phyloP scores from a whole-genome alignment of 2,888 invertebrate species.

The Timandra comae region DNA sequence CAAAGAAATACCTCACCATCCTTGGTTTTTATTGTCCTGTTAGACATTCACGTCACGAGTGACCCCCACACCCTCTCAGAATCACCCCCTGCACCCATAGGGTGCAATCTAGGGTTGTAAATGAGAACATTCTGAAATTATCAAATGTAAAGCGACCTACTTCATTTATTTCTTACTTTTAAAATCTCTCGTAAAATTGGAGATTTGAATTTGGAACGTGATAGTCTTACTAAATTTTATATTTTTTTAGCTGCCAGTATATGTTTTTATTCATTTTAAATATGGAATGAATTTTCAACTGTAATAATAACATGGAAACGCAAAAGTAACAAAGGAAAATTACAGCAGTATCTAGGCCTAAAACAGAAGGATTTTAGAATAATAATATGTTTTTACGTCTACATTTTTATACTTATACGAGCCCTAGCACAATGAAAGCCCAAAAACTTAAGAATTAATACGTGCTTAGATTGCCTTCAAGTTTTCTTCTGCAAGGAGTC shows the following conservation, averaged over 20 bases:
- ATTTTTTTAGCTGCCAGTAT: neutral
- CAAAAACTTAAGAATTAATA: conserved; percentile 69
- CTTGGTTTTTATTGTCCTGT: conserved; percentile 52
- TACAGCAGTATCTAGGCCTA: too few relatives aligned
- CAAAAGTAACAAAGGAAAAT: too few relatives aligned
- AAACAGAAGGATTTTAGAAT: too few relatives aligned
- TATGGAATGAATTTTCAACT: too few relatives aligned
- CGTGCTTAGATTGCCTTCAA: conserved; percentile 57
- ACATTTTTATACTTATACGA: too few relatives aligned
- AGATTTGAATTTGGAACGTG: too few relatives aligned
- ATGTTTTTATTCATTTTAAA: conserved; percentile 1
- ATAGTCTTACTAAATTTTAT: too few relatives aligned
- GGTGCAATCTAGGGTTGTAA: conserved; percentile 38
- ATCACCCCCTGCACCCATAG: conserved; percentile 22
- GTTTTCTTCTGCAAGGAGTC: too few relatives aligned
- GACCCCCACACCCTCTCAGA: conserved; percentile 21
- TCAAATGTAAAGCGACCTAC: conserved; percentile 8
- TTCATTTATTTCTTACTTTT: neutral
- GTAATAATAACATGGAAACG: too few relatives aligned
- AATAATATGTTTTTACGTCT: too few relatives aligned
- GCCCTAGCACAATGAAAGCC: conserved; percentile 16
- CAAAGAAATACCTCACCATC: conserved; percentile 46
- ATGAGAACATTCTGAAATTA: conserved; percentile 4
- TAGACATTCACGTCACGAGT: conserved; percentile 58
- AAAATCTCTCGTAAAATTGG: too few relatives aligned